Evolutionary conservation across 2,797 vertebrate species (phyloP).

Genomic region (Myoxocephalus aenaeus): DNA sequence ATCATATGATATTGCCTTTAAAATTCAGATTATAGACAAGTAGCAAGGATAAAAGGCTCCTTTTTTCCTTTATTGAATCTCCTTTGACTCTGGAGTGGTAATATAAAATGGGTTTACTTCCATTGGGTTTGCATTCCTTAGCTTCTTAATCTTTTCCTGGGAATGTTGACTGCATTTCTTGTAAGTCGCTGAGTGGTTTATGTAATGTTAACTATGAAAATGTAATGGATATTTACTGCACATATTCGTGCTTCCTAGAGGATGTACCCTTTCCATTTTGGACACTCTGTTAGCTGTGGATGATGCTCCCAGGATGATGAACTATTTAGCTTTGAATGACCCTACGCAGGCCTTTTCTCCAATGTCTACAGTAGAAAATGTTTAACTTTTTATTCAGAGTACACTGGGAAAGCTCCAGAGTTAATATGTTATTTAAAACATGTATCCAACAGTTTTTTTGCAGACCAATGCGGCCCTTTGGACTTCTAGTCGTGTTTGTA

Average conservation of each 20-base stretch:
- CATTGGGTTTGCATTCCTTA: too few relatives aligned
- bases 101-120: not conserved
- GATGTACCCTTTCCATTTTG: not conserved
- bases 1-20: not conserved
- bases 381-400: not conserved
- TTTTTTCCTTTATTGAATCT: not conserved
- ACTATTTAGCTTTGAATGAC: not conserved
- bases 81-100: not conserved
- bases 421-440: not conserved
- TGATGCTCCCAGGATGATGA: conserved; percentile 1
- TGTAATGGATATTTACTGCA: not conserved
- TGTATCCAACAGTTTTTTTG: not conserved
- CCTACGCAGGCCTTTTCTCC: not conserved
- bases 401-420: not conserved
- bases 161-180: not conserved
- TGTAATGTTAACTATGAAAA: not conserved
- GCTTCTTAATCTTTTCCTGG: too few relatives aligned
- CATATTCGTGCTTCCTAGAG: not conserved
- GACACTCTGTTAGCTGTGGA: not conserved
- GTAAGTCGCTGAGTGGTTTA: not conserved
- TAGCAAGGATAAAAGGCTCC: not conserved
- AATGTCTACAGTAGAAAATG: not conserved
- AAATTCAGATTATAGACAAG: not conserved
- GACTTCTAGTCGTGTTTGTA: conserved; percentile 4
- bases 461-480: not conserved